A percentile compares a stretch with the other conserved stretches of the same genome.
Conservation (phyloP, 2,888 invertebrate species). For the Podabrus alpinus region DNA sequence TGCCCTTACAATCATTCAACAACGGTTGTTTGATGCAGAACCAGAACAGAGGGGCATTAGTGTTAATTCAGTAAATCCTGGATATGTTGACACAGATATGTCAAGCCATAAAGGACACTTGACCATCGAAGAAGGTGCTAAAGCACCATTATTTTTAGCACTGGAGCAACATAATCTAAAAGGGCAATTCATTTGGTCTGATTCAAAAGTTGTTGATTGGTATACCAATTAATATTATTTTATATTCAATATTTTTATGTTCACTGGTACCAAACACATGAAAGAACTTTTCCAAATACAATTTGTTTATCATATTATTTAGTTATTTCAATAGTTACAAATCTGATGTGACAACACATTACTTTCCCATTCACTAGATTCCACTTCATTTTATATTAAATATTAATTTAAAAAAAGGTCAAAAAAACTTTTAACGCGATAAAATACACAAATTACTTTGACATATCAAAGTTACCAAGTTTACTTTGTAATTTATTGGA, state of each 20-base stretch:
- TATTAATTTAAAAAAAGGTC: no score
- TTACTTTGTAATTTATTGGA: no score
- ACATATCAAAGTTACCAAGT: no score
- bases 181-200: constrained; percentile 68
- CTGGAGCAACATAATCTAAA: constrained; percentile 63
- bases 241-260: neutral
- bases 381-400: no score
- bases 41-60: constrained; percentile 62
- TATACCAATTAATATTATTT: neutral
- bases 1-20: constrained; percentile 70
- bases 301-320: neutral
- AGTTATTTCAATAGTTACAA: neutral
- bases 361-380: no score
- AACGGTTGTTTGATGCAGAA: constrained; percentile 61
- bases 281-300: neutral
- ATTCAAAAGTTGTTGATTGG: constrained; percentile 65
- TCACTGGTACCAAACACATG: neutral
- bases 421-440: no score
- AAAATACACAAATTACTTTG: no score
- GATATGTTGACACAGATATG: constrained; percentile 81
- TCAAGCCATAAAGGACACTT: constrained; percentile 61
- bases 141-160: constrained; percentile 66
- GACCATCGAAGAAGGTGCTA: constrained; percentile 63
- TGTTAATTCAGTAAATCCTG: constrained; percentile 75
- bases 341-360: no score